Evolutionary conservation across 1,140 invertebrate genomes (phyloP).

Genomic region (Monochamus saltuarius): DNA sequence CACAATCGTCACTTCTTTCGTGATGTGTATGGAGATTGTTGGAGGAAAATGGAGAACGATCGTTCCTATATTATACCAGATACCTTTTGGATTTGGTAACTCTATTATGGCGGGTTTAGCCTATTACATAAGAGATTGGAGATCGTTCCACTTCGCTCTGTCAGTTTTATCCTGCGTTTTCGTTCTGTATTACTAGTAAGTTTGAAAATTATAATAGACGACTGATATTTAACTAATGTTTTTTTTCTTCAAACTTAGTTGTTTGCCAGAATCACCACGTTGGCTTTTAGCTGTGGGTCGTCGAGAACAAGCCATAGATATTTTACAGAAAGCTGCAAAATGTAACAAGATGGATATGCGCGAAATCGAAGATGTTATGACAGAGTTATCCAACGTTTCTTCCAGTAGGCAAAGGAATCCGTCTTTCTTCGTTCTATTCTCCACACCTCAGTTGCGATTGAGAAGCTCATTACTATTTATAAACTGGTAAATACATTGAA

Average conservation of each 20-base stretch:
- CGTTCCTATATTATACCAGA: slow-evolving; percentile 69
- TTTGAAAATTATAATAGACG: not conserved
- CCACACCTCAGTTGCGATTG: slow-evolving; percentile 66
- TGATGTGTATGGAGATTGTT: slow-evolving; percentile 60
- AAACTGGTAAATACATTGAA: slow-evolving; percentile 58
- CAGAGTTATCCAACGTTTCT: slow-evolving; percentile 17
- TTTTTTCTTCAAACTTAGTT: slow-evolving; percentile 48
- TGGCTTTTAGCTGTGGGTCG: slow-evolving; percentile 73
- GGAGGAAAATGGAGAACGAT: slow-evolving; percentile 67
- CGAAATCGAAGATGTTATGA: slow-evolving; percentile 40
- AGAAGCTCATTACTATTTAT: slow-evolving; percentile 69
- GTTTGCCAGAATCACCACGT: slow-evolving; percentile 77
- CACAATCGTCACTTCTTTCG: slow-evolving; percentile 68
- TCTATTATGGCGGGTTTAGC: slow-evolving; percentile 61
- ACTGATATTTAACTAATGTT: not conserved
- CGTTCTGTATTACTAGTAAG: slow-evolving; percentile 67
- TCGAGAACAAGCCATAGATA: slow-evolving; percentile 64
- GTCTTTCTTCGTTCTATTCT: slow-evolving; percentile 65
- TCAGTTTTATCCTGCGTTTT: slow-evolving; percentile 69
- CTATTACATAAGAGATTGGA: slow-evolving; percentile 70
- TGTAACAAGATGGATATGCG: slow-evolving; percentile 39
- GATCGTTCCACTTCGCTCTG: slow-evolving; percentile 69
- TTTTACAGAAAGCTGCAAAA: slow-evolving; percentile 68
- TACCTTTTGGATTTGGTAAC: slow-evolving; percentile 68
- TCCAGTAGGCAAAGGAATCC: slow-evolving; percentile 49